Evolutionary conservation across 2,888 invertebrate genomes (phyloP), one percentile per base, ranked within the genome.

Genomic region (Pediacus dermestoides): DNA sequence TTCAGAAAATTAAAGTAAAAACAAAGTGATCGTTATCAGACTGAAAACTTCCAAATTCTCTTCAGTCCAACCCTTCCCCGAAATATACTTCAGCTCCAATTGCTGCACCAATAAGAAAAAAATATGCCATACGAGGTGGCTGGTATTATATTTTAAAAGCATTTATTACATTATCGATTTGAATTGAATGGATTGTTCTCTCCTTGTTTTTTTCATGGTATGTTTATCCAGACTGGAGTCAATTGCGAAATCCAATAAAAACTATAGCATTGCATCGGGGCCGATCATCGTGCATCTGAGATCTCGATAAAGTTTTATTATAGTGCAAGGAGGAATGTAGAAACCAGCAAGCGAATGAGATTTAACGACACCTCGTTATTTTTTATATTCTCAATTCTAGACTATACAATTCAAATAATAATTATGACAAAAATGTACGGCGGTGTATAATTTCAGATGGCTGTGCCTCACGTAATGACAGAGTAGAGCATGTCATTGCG

Each of bases 351-450:
- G 26, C 28, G 28, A 28, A 28, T 28, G 10, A 28, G 28, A 47
- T 53, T 55, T 55, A 57, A 58, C 54, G 55, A 59, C 57, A 59
- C 55, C 57, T 57, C 48, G 60, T 61, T 59, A 58, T 61, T 61
- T 61, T 57, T 57, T 56, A 52, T 55, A 48, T 39, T 50, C 44
- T 42, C 52, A 50, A 53, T 53, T 57, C 52, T 57, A 50, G 52
- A 57, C 62, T 51, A 59, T 57, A 56, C 57, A 61, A 63, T 63
- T 60, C 63, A 58, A 61, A 64, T 61, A 65, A 61, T 63, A 63
- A 66, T 66, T 62, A 63, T 61, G 60, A 61, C 62, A 63, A 64
- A 66, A 64, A 63, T 61, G 58, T 48, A 53, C 47, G 52, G 52
- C 55, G 57, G 55, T 48, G 51, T 65, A 64, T 65, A 65, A 66